A percentile compares a stretch with the other conserved stretches of the same genome.
Evolutionary conservation across 2,888 invertebrate genomes (phyloP).

Genomic region (Cosmorhoe ocellata): DNA sequence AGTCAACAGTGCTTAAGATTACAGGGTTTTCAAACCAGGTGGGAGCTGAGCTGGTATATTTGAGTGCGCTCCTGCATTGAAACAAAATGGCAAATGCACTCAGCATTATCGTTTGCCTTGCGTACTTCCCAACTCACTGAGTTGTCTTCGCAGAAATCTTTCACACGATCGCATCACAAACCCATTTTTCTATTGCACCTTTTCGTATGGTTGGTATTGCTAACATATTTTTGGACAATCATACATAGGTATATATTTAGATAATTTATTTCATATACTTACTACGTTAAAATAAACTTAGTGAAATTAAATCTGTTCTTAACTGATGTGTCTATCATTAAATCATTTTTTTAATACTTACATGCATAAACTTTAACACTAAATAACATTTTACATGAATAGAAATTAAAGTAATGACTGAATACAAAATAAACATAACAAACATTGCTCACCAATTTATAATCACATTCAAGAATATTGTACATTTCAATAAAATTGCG

Average conservation of each 20-base stretch:
- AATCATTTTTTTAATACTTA: conserved; percentile 42
- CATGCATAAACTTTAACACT: conserved; percentile 54
- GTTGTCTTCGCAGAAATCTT: conserved; percentile 36
- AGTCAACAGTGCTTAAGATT: too few species aligned
- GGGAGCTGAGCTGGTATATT: not conserved
- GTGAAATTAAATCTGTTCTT: conserved; percentile 7
- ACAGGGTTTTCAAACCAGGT: too few species aligned
- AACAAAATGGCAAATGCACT: conserved; percentile 58
- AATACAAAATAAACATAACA: conserved; percentile 43
- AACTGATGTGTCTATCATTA: conserved; percentile 4
- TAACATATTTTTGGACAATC: too few species aligned
- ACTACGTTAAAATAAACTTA: not conserved
- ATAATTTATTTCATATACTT: conserved; percentile 22
- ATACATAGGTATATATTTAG: not conserved
- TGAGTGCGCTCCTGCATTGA: conserved; percentile 34
- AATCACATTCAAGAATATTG: conserved; percentile 41
- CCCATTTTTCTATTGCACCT: not conserved
- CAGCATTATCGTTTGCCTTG: conserved; percentile 47
- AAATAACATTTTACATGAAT: conserved; percentile 53
- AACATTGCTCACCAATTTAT: conserved; percentile 45
- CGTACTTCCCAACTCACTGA: conserved; percentile 36
- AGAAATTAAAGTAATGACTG: conserved; percentile 63
- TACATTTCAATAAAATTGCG: too few species aligned
- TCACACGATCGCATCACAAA: conserved; percentile 18
- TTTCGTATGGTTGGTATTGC: too few species aligned